Percentiles rank a stretch among this genome's conserved stretches.
Conservation (phyloP, 2,888 invertebrate species). For the Miltochrista miniata region DNA sequence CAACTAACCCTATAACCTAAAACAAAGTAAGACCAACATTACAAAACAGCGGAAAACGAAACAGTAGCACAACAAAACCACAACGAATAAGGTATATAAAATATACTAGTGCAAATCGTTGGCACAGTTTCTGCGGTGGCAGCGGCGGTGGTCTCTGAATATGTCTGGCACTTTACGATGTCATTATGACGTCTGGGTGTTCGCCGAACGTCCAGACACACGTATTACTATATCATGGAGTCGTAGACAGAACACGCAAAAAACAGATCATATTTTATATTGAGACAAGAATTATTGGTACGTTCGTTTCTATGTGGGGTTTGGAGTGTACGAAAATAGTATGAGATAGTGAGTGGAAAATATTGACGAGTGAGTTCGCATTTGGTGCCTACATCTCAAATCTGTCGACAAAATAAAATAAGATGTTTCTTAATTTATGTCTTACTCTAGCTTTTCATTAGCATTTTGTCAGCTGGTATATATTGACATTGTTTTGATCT, state of each 20-base stretch:
- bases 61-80: not conserved
- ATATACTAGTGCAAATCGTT: slow-evolving; percentile 5
- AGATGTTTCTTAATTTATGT: too few relatives aligned
- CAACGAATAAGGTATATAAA: too few relatives aligned
- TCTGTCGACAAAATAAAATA: too few relatives aligned
- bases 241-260: slow-evolving; percentile 11
- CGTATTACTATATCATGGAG: slow-evolving; percentile 32
- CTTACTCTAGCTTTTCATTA: too few relatives aligned
- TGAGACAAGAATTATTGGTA: slow-evolving; percentile 1
- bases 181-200: slow-evolving; percentile 41
- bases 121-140: slow-evolving; percentile 29
- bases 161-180: slow-evolving; percentile 40
- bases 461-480: too few relatives aligned
- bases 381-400: too few relatives aligned
- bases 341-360: not conserved
- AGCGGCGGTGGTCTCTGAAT: slow-evolving; percentile 39
- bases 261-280: slow-evolving; percentile 4
- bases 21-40: too few relatives aligned
- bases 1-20: too few relatives aligned
- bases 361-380: not conserved
- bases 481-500: too few relatives aligned
- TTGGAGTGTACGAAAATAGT: not conserved
- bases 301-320: slow-evolving; percentile 9
- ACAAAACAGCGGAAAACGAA: not conserved
- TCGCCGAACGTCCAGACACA: slow-evolving; percentile 20